Percentiles rank a stretch among this genome's conserved stretches.
These are phyloP conservation scores for Bungarus multicinctus DNA, from an alignment of 2,113 vertebrate genomes.

Conservation along the genomic window DNA sequence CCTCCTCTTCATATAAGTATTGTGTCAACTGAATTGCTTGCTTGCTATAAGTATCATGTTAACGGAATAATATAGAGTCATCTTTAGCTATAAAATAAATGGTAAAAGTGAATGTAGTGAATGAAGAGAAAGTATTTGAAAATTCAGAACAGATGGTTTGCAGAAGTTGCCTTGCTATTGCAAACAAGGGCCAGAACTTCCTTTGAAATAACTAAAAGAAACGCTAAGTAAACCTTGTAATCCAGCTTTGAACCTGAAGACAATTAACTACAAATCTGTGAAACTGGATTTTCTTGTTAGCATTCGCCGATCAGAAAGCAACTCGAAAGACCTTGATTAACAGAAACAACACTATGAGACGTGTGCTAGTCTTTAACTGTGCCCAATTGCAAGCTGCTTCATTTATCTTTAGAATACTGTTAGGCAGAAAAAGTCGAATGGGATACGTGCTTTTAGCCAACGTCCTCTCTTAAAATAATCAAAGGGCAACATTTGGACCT, in stretches of 20 bases:
- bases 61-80: neutral
- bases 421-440: neutral
- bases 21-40: neutral
- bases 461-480: neutral
- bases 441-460: neutral
- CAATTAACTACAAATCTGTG: neutral
- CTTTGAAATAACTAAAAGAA: neutral
- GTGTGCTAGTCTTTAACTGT: neutral
- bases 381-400: neutral
- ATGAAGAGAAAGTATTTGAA: conserved; percentile 48
- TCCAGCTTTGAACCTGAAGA: neutral
- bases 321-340: neutral
- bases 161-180: conserved; percentile 45
- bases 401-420: neutral
- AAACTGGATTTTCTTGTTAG: neutral
- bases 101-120: neutral
- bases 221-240: neutral
- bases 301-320: neutral
- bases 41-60: neutral
- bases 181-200: conserved; percentile 26
- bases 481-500: neutral
- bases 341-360: neutral
- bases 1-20: neutral
- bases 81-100: neutral
- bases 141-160: conserved; percentile 58